phyloP scores from a whole-genome alignment of 2,797 vertebrate species.

The Acanthopagrus latus region DNA sequence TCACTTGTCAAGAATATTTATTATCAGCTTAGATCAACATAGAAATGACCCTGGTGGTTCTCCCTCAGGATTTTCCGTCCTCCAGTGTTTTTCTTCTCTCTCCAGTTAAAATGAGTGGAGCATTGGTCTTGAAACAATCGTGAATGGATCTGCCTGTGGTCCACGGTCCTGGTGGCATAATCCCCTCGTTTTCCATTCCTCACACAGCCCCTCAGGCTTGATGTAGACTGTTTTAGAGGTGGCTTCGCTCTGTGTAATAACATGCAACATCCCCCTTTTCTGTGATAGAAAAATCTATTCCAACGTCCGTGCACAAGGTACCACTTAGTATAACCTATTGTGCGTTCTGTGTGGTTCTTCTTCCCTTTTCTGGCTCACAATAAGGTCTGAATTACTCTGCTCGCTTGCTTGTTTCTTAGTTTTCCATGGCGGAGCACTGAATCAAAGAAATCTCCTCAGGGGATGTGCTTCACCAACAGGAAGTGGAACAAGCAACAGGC shows the following conservation, averaged over 20 bases:
- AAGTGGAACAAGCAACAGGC: constrained; percentile 75
- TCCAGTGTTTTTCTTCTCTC: constrained; percentile 20
- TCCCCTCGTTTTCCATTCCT: constrained; percentile 78
- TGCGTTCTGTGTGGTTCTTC: constrained; percentile 59
- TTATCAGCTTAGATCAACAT: constrained; percentile 23
- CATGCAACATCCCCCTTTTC: constrained; percentile 57
- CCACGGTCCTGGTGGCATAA: constrained; percentile 69
- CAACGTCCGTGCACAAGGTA: constrained; percentile 67
- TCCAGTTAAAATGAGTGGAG: constrained; percentile 48
- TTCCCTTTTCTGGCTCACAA: constrained; percentile 60
- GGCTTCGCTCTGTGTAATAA: constrained; percentile 77
- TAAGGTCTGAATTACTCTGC: constrained; percentile 75
- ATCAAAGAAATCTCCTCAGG: constrained; percentile 79
- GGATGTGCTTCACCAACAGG: constrained; percentile 73
- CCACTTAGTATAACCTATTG: constrained; percentile 67
- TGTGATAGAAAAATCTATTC: constrained; percentile 69
- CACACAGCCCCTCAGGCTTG: constrained; percentile 64
- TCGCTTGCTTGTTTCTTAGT: constrained; percentile 71
- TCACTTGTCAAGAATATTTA: constrained; percentile 31
- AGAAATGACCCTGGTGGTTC: constrained; percentile 15
- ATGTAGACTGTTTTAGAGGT: constrained; percentile 75
- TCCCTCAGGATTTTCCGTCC: constrained; percentile 53
- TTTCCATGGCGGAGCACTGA: constrained; percentile 65
- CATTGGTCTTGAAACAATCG: constrained; percentile 69
- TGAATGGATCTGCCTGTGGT: constrained; percentile 64